Base-by-base conservation (phyloP, 1,140 invertebrate species). In the Drosophila bocqueti region DNA sequence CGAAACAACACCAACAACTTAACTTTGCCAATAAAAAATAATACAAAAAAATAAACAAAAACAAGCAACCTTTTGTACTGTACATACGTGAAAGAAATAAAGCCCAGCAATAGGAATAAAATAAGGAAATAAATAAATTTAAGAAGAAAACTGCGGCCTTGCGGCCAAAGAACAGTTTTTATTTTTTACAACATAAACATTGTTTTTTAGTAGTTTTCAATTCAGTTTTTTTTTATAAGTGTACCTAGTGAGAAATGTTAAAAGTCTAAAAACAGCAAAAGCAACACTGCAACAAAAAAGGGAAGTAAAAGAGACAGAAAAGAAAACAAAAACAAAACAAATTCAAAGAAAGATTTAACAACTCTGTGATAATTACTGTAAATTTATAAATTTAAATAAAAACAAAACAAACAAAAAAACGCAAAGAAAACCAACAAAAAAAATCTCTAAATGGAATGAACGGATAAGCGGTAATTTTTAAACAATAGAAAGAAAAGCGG, bases 351-450 rank as follows among this genome's bases (percentile, higher is more conserved):
- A 91, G 87, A 91, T 91, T 91, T 92, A 92, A 92, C 91, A 92
- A 92, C 91, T 92, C 91, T 92, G 91, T 92, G 91, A 92, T 92
- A 92, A 92, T 92, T 92, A 92, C 91, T 92, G 85, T 92, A 92
- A 92, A 92, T 92, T 92, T 92, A 92, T 92, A 91, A 92, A 83
- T 90, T 91, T 87, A 90, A 91, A 87, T 71, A 85, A 85, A 59
- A 75, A 63, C 81, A 52, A 58, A 40, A 71, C 24, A 24, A 24
- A 24, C 3, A 24, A 29, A 78, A 83, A 57, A 71, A 65, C 58
- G 58, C 29, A 60, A 84, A 72, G 72, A 79, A 71, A 78, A 81
- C 49, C 68, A 24, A 74, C 63, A 73, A 69, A 67, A 73, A 68
- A 60, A 86, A 86, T 87, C 84, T 81, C 77, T 84, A 89, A 55